Evolutionary conservation across 2,113 vertebrate species (phyloP).

Genomic region (Daboia siamensis): DNA sequence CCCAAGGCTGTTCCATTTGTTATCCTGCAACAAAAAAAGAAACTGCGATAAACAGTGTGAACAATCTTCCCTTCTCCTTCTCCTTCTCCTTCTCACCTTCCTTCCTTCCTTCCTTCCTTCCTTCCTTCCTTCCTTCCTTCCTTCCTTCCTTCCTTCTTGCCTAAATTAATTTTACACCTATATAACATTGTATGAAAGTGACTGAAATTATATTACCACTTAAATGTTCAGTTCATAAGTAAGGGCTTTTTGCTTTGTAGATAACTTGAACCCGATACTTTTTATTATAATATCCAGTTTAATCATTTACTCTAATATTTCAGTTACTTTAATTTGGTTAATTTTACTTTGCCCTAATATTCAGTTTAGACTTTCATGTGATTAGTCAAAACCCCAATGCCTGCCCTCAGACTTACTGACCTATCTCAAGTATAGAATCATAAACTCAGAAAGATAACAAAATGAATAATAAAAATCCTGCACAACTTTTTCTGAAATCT

Average conservation of each 20-base stretch:
- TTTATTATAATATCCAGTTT: not conserved
- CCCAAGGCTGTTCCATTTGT: constrained; percentile 36
- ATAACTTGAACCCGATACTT: not conserved
- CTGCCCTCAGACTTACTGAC: not conserved
- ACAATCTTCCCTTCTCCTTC: not conserved
- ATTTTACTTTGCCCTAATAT: not conserved
- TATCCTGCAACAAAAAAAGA: constrained; percentile 55
- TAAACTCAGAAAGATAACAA: not conserved
- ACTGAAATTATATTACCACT: not conserved
- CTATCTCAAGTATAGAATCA: not conserved
- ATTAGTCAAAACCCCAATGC: not conserved
- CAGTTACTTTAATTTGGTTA: not conserved
- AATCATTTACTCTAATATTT: not conserved
- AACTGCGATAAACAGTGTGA: accelerated
- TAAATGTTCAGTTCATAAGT: not conserved
- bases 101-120: not conserved
- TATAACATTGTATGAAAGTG: not conserved
- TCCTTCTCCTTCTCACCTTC: not conserved
- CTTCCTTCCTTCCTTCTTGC: not conserved
- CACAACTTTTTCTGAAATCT: not conserved
- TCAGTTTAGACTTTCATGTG: not conserved
- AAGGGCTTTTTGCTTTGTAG: not conserved
- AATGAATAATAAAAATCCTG: not conserved
- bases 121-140: no score
- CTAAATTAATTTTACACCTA: not conserved